A percentile compares a stretch with the other conserved stretches of the same genome.
phyloP scores from a whole-genome alignment of 2,797 vertebrate species.

The Falco rusticolus region DNA sequence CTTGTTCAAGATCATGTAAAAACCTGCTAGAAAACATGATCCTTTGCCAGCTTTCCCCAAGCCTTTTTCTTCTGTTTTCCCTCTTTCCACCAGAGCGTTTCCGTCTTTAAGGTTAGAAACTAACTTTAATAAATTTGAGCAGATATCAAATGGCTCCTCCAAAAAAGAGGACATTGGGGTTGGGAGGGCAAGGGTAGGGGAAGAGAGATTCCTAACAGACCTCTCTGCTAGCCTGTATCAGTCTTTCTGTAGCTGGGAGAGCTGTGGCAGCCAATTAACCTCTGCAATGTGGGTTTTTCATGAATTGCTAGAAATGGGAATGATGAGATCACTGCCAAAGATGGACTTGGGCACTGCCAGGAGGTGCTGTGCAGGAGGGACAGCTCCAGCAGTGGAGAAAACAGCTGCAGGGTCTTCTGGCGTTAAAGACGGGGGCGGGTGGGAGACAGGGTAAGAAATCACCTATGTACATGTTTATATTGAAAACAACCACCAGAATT shows the following conservation, averaged over 20 bases:
- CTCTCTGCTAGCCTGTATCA: too few species aligned
- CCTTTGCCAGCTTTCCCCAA: background rate
- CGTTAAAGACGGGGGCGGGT: background rate
- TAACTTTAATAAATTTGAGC: background rate
- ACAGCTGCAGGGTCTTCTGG: background rate
- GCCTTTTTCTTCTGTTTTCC: background rate
- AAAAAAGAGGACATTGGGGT: background rate
- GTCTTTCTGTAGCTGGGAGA: background rate
- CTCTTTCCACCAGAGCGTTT: background rate
- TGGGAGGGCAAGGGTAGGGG: background rate
- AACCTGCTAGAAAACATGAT: background rate
- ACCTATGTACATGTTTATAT: background rate
- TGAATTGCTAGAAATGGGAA: background rate
- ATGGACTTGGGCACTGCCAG: background rate
- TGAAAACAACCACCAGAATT: background rate
- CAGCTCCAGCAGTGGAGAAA: background rate
- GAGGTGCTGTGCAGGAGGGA: background rate
- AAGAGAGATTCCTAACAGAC: background rate
- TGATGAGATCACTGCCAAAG: background rate
- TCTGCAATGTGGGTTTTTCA: background rate
- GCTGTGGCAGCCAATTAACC: background rate
- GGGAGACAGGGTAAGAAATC: background rate
- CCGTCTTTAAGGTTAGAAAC: background rate
- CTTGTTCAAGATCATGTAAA: background rate
- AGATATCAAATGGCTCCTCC: background rate